Evolutionary conservation across 2,797 vertebrate species (phyloP).

Genomic region (Darevskia mixta): DNA sequence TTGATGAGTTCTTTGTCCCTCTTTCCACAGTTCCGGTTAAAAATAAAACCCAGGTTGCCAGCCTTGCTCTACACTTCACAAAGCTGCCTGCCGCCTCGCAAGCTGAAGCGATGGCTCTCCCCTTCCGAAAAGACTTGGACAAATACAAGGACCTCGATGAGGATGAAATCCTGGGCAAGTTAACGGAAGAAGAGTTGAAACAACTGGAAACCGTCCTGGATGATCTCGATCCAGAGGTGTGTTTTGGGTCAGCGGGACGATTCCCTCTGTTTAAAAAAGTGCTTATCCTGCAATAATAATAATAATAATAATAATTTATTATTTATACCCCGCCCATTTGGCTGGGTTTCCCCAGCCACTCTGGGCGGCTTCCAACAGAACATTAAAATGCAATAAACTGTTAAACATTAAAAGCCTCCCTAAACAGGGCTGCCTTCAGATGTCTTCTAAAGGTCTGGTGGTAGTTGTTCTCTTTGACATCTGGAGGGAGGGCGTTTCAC

Average conservation of each 20-base stretch:
- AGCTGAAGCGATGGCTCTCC: conserved; percentile 85
- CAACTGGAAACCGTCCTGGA: conserved; percentile 95
- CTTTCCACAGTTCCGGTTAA: conserved; percentile 52
- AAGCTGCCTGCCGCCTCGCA: conserved; percentile 7
- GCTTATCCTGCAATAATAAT: neutral
- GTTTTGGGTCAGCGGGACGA: conserved; percentile 34
- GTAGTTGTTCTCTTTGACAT: no score
- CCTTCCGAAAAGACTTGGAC: conserved; percentile 93
- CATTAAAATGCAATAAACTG: no score
- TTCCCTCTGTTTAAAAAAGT: neutral
- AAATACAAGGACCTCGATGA: conserved; percentile 98
- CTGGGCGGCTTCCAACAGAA: no score
- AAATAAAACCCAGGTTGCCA: conserved; percentile 21
- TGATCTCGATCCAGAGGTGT: conserved; percentile 97
- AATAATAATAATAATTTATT: no score
- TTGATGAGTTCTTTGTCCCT: conserved; percentile 2
- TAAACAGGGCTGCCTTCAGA: no score
- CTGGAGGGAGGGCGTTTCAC: no score
- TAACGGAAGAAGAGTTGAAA: conserved; percentile 93
- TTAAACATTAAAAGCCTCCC: no score
- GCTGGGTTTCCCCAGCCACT: no score
- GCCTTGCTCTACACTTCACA: conserved; percentile 1
- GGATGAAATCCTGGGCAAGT: conserved; percentile 93
- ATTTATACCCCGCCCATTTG: no score
- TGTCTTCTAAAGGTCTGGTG: no score